Percentiles rank a stretch among this genome's conserved stretches.
Evolutionary conservation across 2,888 invertebrate species (phyloP).

Genomic region (Drosophila ochracea): DNA sequence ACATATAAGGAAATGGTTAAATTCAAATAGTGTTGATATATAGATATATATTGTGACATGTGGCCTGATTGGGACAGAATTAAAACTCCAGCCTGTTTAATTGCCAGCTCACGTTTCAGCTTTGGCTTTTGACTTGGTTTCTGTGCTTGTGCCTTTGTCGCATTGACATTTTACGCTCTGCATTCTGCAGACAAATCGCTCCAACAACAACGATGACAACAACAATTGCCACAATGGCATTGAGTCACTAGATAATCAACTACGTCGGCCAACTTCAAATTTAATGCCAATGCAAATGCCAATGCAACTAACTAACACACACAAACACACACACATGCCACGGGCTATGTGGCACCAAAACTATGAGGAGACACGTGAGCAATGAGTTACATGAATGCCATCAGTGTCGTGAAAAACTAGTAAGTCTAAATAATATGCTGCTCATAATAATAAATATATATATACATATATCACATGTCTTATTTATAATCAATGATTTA

Average conservation of each 20-base stretch:
- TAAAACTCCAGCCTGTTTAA: slow-evolving; percentile 43
- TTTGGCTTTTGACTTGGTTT: slow-evolving; percentile 71
- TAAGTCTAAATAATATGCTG: background rate
- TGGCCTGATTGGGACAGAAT: slow-evolving; percentile 8
- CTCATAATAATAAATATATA: background rate
- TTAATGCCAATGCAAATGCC: slow-evolving; percentile 73
- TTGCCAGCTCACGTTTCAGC: slow-evolving; percentile 78
- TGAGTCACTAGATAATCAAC: slow-evolving; percentile 70
- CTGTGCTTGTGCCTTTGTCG: slow-evolving; percentile 61
- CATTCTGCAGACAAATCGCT: slow-evolving; percentile 75
- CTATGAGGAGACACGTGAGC: slow-evolving; percentile 19
- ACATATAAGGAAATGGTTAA: slow-evolving; percentile 24
- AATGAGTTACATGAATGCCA: background rate
- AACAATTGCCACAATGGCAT: slow-evolving; percentile 59
- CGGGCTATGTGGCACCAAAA: slow-evolving; percentile 31
- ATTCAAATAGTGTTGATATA: slow-evolving; percentile 49
- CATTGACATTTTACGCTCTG: slow-evolving; percentile 74
- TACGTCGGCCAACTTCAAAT: slow-evolving; percentile 60
- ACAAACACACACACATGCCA: background rate
- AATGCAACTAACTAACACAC: slow-evolving; percentile 40
- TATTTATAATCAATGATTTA: background rate
- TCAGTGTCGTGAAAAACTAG: background rate
- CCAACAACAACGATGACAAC: slow-evolving; percentile 30
- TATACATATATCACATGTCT: background rate
- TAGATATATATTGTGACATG: slow-evolving; percentile 42